Base-by-base conservation (phyloP, 2,797 vertebrate species). In the Macropus fuliginosus region DNA sequence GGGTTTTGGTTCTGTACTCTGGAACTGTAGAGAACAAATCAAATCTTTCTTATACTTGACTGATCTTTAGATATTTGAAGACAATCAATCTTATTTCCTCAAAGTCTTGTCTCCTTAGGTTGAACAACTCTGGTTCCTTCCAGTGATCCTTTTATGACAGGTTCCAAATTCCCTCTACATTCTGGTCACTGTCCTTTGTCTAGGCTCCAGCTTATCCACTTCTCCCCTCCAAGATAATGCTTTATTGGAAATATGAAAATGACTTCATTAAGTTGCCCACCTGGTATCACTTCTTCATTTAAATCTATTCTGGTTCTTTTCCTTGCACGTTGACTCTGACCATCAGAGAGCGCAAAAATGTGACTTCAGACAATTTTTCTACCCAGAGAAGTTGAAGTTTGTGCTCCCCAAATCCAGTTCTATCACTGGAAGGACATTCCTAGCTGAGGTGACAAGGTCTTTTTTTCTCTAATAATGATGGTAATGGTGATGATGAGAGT, bases 311-410 rank as follows among this genome's bases (percentile, higher is more conserved):
- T 62, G 24, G 9, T 57, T 94, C 46, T n/a, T 93, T 52, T 46
- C 52, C 92, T 55, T 93, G 54, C 12, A 14, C 2, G 52, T 91
- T 95, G 94, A 46, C 13, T 52, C 66, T 87, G 90, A 57, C 74
- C 56, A 21, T 92, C 40, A 55, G 91, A 59, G 89, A 94, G 31
- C 56, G n/a, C 55, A 93, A 62, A 28, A 5, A 50, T 93, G 28
- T 56, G 54, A 59, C 24, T 56, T 95, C 55, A 93, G 56, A 55
- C 1, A 57, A 57, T 94, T 94, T 91, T 94, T 96, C 62, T 91
- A 94, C 94, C 55, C 21, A 52, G 92, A 94, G 93, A 74, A 62
- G 55, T 57, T 90, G 95, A 74, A 4, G 54, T 56, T 90, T 87
- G 57, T 29, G 24, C 57, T 55, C 66, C 18, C 81, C 46, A 27